These are phyloP conservation scores for Zoanthus solanderi DNA, from an alignment of 92 coral and sea anemone genomes.

Conservation along the genomic window DNA sequence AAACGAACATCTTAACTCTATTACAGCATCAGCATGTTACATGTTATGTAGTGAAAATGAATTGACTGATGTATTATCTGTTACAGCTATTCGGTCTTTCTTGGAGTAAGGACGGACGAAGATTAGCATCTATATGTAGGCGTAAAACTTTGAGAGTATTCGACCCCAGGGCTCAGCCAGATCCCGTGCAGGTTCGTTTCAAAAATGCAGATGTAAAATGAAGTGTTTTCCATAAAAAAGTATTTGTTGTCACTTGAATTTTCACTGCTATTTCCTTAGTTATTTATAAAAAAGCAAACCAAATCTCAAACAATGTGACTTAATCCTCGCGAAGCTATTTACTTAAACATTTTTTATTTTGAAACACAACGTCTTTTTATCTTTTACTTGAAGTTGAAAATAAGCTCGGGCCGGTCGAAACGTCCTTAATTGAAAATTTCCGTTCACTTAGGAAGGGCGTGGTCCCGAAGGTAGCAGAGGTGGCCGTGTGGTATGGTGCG, in stretches of 20 bases:
- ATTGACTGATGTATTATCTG: background rate
- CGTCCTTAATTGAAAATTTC: background rate
- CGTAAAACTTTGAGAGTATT: slow-evolving; percentile 85
- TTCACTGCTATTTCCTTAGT: background rate
- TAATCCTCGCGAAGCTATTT: too few relatives aligned
- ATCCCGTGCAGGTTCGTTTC: slow-evolving; percentile 63
- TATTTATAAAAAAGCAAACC: too few relatives aligned
- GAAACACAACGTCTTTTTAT: too few relatives aligned
- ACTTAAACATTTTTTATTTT: too few relatives aligned
- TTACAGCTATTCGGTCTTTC: slow-evolving; percentile 83
- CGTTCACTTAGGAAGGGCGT: slow-evolving; percentile 72
- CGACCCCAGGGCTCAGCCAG: slow-evolving; percentile 84
- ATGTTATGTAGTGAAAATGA: background rate
- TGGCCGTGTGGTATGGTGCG: slow-evolving; percentile 94
- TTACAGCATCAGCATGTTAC: background rate
- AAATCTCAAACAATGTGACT: too few relatives aligned
- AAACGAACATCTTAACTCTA: too few relatives aligned
- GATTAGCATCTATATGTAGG: slow-evolving; percentile 85
- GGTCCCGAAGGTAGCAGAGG: slow-evolving; percentile 98
- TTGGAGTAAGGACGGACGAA: slow-evolving; percentile 90
- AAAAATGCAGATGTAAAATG: background rate
- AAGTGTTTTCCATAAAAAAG: background rate
- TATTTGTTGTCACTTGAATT: background rate
- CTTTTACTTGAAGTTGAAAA: too few relatives aligned
- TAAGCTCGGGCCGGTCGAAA: background rate